phyloP scores from a whole-genome alignment of 2,888 invertebrate genomes.

The Agriopis marginaria region DNA sequence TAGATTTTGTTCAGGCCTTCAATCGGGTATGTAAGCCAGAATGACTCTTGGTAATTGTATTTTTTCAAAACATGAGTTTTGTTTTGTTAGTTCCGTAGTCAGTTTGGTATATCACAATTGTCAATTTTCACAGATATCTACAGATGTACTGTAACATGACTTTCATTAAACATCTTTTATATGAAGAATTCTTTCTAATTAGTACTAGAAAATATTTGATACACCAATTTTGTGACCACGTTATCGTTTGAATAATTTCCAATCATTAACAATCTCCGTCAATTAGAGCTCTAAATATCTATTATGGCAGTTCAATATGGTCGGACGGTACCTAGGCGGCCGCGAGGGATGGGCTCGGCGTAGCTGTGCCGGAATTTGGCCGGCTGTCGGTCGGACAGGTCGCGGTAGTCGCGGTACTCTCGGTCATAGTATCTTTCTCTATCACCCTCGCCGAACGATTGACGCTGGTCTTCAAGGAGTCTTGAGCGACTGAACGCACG shows the following conservation, averaged over 20 bases:
- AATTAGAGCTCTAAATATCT: slow-evolving; percentile 58
- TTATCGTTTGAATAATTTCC: slow-evolving; percentile 15
- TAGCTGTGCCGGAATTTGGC: slow-evolving; percentile 88
- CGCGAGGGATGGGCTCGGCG: slow-evolving; percentile 88
- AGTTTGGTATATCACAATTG: slow-evolving; percentile 6
- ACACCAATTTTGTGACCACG: slow-evolving; percentile 23
- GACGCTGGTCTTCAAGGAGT: slow-evolving; percentile 77
- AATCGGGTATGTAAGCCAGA: slow-evolving; percentile 7
- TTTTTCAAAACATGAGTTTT: not conserved
- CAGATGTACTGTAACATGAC: not conserved
- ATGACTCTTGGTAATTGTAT: slow-evolving; percentile 1
- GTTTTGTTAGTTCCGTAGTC: not conserved
- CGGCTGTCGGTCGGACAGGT: slow-evolving; percentile 75
- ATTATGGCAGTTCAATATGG: slow-evolving; percentile 84
- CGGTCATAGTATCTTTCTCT: slow-evolving; percentile 78
- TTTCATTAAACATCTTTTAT: not conserved
- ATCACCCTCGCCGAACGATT: slow-evolving; percentile 77
- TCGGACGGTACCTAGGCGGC: slow-evolving; percentile 80
- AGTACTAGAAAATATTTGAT: slow-evolving; percentile 12
- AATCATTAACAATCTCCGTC: slow-evolving; percentile 49
- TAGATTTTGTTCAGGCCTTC: slow-evolving; percentile 5
- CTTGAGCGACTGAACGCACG: slow-evolving; percentile 82
- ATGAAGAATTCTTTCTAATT: not conserved
- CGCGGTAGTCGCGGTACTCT: slow-evolving; percentile 78
- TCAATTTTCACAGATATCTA: not conserved